These are phyloP conservation scores for Drosophila serrata DNA, from an alignment of 1,140 invertebrate species.

Conservation along the genomic window DNA sequence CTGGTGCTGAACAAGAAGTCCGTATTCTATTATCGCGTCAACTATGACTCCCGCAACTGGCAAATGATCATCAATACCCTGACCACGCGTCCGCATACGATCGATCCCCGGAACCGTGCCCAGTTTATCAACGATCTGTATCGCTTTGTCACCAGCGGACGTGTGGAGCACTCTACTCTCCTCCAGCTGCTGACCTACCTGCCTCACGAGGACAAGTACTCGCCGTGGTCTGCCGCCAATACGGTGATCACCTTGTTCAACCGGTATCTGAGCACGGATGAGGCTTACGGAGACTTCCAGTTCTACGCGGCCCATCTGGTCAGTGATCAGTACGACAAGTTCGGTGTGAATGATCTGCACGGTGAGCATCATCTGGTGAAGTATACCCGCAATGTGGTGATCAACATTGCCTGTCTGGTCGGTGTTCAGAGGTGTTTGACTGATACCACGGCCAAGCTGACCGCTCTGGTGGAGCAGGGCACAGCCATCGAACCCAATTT, in stretches of 20 bases:
- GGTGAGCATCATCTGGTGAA: slow-evolving; percentile 84
- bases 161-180: slow-evolving; percentile 85
- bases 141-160: slow-evolving; percentile 88
- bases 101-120: slow-evolving; percentile 90
- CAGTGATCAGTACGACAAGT: slow-evolving; percentile 69
- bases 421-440: slow-evolving; percentile 85
- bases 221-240: slow-evolving; percentile 87
- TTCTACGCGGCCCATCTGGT: slow-evolving; percentile 75
- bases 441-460: slow-evolving; percentile 80
- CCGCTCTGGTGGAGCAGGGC: slow-evolving; percentile 84
- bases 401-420: slow-evolving; percentile 86
- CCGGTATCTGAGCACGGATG: slow-evolving; percentile 62
- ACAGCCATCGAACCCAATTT: slow-evolving; percentile 69
- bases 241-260: slow-evolving; percentile 77
- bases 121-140: slow-evolving; percentile 92
- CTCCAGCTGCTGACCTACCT: slow-evolving; percentile 87
- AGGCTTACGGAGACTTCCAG: slow-evolving; percentile 61
- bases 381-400: slow-evolving; percentile 83
- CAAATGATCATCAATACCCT: slow-evolving; percentile 86
- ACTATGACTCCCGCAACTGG: slow-evolving; percentile 88
- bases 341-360: slow-evolving; percentile 77
- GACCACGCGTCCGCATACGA: slow-evolving; percentile 85
- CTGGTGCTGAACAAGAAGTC: slow-evolving; percentile 88
- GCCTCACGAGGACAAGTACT: slow-evolving; percentile 87
- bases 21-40: slow-evolving; percentile 88